Evolutionary conservation across 2,797 vertebrate genomes (phyloP).

Genomic region (Lophius americanus): DNA sequence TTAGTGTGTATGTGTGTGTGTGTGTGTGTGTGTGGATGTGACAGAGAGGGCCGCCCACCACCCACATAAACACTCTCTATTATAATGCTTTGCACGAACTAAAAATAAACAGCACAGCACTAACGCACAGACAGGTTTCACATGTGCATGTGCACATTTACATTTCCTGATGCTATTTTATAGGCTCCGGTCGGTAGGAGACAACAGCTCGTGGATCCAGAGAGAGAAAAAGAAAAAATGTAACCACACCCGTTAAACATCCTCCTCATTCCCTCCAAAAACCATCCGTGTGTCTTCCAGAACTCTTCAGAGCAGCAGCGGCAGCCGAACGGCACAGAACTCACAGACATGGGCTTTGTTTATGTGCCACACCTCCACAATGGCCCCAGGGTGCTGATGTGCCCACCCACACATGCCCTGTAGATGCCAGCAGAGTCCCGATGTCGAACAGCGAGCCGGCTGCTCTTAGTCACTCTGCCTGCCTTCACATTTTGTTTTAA

Average conservation of each 20-base stretch:
- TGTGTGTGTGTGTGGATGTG: slow-evolving; percentile 43
- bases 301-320: slow-evolving; percentile 48
- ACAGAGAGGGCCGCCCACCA: slow-evolving; percentile 52
- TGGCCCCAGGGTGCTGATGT: slow-evolving; percentile 63
- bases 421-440: slow-evolving; percentile 43
- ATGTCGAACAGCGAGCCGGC: slow-evolving; percentile 41
- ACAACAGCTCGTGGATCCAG: slow-evolving; percentile 42
- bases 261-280: slow-evolving; percentile 19
- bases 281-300: slow-evolving; percentile 27
- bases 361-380: slow-evolving; percentile 60
- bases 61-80: slow-evolving; percentile 54
- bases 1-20: slow-evolving; percentile 46
- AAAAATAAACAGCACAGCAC: slow-evolving; percentile 60
- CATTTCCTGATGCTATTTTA: not conserved
- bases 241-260: slow-evolving; percentile 24
- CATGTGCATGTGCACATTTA: not conserved
- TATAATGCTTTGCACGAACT: slow-evolving; percentile 59
- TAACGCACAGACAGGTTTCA: slow-evolving; percentile 9
- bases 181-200: slow-evolving; percentile 21
- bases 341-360: slow-evolving; percentile 73
- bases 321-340: slow-evolving; percentile 45
- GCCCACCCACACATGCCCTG: slow-evolving; percentile 69
- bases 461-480: slow-evolving; percentile 28
- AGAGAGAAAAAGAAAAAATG: slow-evolving; percentile 28
- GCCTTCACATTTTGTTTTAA: not conserved